Evolutionary conservation across 2,888 invertebrate genomes (phyloP), one percentile per base, ranked within the genome.

Genomic region (Corythucha ciliata): DNA sequence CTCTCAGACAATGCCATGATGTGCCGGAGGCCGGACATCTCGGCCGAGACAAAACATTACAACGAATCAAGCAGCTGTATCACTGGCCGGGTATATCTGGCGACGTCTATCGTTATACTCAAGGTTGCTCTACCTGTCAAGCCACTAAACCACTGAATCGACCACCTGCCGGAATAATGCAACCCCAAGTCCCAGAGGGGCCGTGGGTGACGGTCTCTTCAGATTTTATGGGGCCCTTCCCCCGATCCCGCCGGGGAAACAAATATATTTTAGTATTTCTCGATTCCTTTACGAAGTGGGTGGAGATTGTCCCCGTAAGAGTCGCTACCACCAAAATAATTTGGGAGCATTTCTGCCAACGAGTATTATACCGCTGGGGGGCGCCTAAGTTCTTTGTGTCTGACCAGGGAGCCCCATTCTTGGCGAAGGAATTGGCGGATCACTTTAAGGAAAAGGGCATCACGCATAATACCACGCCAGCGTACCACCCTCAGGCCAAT

Each of bases 81-180:
- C 26, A 42, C 14, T 42, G 42, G 42, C 42, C 42, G 5, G 42
- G 25, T 14, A 42, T 42, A 27, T 24, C 42, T 6, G 3, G n/a
- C 4, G 42, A 42, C 18, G 20, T 16, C 12, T 14, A 5, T 22
- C 12, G 18, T 12, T 39, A 39, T 39, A 22, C 22, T 5, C 5
- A 20, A 7, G 21, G 20, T 39, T 39, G 39, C 18, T 4, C 5
- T 6, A 22, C 22, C 5, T 39, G 39, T 22, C 39, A 21, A 6
- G 6, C 39, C 5, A 12, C 20, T 14, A 39, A 39, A 16, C 39
- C 39, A 6, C 4, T 18, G 20, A 20, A 39, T n/a, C 8, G 18
- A 4, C 18, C 12, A 4, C 39, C 39, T 5, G 18, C 20, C n/a
- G 39, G 39, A 16, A 4, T 5, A 4, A 22, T 20, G 5, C 6